Base-by-base conservation (phyloP, 2,888 invertebrate species). In the Malthinus flaveolus region DNA sequence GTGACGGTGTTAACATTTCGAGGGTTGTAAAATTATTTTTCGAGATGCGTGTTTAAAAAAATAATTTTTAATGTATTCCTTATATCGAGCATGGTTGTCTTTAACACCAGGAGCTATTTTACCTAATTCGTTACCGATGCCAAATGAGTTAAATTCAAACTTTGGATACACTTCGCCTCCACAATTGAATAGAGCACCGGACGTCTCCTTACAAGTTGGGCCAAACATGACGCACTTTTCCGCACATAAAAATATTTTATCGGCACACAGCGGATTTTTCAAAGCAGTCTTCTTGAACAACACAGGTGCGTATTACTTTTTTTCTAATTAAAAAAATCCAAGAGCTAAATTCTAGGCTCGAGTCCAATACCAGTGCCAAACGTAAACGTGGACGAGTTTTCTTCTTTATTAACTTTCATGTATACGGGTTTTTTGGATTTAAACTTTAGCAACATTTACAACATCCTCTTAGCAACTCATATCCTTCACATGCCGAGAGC, bases 401-500 rank as follows among this genome's bases (percentile, higher is more conserved):
- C 87, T 0, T 85, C 87, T 0, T 77, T 90, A 4, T 77, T 90
- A 33, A 86, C 87, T 13, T 89, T 87, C 79, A 89, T 90, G 87
- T 89, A 89, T 76, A 88, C 89, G 5, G 89, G 89, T 13, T 86
- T 84, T 65, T 76, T 90, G 68, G 87, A 88, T 70, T 79, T 89
- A 23, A 88, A 85, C 64, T 78, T 85, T 62, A 84, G 85, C 56
- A 89, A 89, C 76, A 88, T 89, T 63, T 88, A 89, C 78, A 86
- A 85, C 65, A 86, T 89, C 39, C 77, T 89, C 7, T 74, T 89
- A 59, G 89, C 89, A 4, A 88, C 89, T 7, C 88, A 89, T 75
- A 81, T 88, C 48, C 78, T 90, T 42, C 88, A 89, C 72, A 89
- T 89, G 88, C 89, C 89, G 1, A 80, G 87, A 9, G 88, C 88